Evolutionary conservation across 1,140 invertebrate genomes (phyloP).

Genomic region (Formica exsecta): DNA sequence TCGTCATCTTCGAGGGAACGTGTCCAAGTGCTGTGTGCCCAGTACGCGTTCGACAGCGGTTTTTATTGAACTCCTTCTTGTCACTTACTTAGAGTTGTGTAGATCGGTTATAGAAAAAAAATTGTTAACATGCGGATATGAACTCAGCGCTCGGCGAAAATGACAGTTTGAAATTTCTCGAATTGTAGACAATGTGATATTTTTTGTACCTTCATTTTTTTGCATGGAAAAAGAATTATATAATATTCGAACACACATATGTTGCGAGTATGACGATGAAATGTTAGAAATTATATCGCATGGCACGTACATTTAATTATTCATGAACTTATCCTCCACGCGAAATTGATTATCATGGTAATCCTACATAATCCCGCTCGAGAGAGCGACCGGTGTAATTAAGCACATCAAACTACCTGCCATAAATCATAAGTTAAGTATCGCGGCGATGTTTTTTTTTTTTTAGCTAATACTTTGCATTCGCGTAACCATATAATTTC

Average conservation of each 20-base stretch:
- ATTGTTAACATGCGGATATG: too few species aligned
- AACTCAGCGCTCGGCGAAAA: not conserved
- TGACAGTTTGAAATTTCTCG: not conserved
- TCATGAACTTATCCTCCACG: constrained; percentile 26
- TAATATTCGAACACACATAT: not conserved
- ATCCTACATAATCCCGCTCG: constrained; percentile 14
- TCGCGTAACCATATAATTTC: constrained; percentile 22
- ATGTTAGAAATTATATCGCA: constrained; percentile 29
- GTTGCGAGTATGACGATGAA: not conserved
- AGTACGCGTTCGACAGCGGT: not conserved
- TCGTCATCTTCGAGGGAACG: constrained; percentile 36
- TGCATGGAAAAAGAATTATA: not conserved
- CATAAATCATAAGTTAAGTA: constrained; percentile 20
- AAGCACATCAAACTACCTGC: not conserved
- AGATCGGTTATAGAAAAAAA: constrained; percentile 6
- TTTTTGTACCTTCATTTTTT: not conserved
- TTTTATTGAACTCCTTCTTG: constrained; percentile 45
- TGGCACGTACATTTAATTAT: constrained; percentile 17
- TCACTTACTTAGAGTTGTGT: not conserved
- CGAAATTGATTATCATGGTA: constrained; percentile 51
- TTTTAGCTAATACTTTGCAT: not conserved
- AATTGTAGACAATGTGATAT: not conserved
- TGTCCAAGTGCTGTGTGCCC: constrained; percentile 32
- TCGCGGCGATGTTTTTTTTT: constrained; percentile 17
- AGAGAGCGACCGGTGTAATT: not conserved